Evolutionary conservation across 2,797 vertebrate genomes (phyloP).

Genomic region (Gallinago solitaria): DNA sequence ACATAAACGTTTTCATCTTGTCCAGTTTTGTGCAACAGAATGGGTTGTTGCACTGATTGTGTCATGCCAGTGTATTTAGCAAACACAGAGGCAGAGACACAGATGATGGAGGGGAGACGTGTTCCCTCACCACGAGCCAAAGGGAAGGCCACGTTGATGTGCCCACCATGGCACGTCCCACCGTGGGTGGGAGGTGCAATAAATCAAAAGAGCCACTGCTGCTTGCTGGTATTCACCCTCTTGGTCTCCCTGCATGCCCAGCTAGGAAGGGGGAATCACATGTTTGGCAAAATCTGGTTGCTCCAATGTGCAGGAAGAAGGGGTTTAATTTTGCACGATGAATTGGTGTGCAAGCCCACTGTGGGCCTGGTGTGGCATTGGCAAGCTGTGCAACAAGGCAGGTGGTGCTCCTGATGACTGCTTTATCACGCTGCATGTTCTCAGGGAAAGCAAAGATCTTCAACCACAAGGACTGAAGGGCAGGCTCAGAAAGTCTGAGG

Average conservation of each 20-base stretch:
- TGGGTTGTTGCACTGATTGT: too few relatives aligned
- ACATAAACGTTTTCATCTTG: rapidly evolving
- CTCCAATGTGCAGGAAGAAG: background rate
- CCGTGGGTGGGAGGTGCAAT: background rate
- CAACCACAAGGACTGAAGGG: background rate
- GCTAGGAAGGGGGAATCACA: background rate
- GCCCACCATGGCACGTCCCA: background rate
- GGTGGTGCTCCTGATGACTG: background rate
- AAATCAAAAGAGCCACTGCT: rapidly evolving
- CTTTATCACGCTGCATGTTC: background rate
- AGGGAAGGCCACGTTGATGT: background rate
- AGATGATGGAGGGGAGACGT: background rate
- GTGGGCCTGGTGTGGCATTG: background rate
- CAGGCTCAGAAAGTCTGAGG: background rate
- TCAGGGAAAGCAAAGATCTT: background rate
- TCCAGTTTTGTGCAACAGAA: background rate
- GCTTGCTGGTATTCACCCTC: background rate
- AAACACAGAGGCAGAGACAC: background rate
- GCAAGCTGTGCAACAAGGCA: background rate
- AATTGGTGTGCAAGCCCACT: background rate
- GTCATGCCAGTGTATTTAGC: background rate
- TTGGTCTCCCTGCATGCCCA: background rate
- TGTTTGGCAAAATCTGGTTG: background rate
- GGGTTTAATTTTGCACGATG: background rate
- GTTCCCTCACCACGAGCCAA: background rate